Base-by-base conservation (phyloP, 1,140 invertebrate genomes). In the Achroia grisella region DNA sequence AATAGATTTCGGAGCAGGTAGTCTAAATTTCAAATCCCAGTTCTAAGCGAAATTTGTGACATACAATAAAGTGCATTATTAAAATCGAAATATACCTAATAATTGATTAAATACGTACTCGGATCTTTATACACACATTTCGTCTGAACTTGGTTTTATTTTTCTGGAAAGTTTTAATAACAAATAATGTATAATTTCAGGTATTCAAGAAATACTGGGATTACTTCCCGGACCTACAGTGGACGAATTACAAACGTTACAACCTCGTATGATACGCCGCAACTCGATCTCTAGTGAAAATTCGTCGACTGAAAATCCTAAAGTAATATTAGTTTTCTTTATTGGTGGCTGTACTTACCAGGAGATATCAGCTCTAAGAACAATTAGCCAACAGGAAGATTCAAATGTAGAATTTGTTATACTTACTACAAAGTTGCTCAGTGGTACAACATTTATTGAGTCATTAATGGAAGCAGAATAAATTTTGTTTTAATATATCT, bases 291-390 rank as follows among this genome's bases (percentile, higher is more conserved):
- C 89, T 0, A 91, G 90, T 49, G 89, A 93, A 58, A 89, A 88
- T 48, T 92, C 91, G 0, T 86, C 89, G 6, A 56, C 72, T n/a
- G 92, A 95, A 49, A 89, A 89, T 35, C 89, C 93, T 0, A 90
- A 90, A 65, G 91, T 97, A 0, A 92, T 97, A n/a, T 76, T 99
- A 4, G 95, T 99, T 0, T 96, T 98, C 71, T 98, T 98, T 71
- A 92, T 99, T 12, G 97, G 98, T 8, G 98, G 98, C 1, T 97
- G 97, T 71, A 99, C 97, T 0, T 98, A 93, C 87, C 94, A 97
- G 2, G 98, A 99, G 84, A 92, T 99, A 61, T 95, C 97, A 1
- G 96, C 97, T 0, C 80, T 99, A 1, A 88, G 97, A 53, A 98
- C 96, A 75, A 87, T 99, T 4, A 94, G 96, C 5, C 93, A 96